phyloP scores from a whole-genome alignment of 2,113 vertebrate species.

The Solea senegalensis region DNA sequence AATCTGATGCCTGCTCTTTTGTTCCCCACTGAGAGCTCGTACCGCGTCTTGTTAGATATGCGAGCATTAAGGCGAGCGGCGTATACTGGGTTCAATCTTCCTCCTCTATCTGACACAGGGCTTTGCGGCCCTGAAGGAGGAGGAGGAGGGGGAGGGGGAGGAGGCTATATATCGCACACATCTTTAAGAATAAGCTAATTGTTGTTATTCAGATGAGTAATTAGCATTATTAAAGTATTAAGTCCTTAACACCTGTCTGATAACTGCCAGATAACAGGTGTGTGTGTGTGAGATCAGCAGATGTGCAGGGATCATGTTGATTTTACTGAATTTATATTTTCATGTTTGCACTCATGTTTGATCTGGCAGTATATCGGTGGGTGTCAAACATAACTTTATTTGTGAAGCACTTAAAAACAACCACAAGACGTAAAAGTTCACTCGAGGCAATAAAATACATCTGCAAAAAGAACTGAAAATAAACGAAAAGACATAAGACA shows the following conservation, averaged over 20 bases:
- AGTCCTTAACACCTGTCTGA: slow-evolving; percentile 70
- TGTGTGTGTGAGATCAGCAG: slow-evolving; percentile 4
- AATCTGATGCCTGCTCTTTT: slow-evolving; percentile 80
- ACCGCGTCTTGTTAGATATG: slow-evolving; percentile 55
- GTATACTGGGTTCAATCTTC: slow-evolving; percentile 41
- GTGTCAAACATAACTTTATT: no score
- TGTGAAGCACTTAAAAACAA: no score
- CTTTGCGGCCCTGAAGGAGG: slow-evolving; percentile 19
- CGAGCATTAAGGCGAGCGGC: slow-evolving; percentile 24
- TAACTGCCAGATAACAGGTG: slow-evolving; percentile 71
- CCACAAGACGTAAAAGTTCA: no score
- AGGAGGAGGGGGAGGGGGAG: slow-evolving; percentile 26
- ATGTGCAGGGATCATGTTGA: slow-evolving; percentile 7
- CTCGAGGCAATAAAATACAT: no score
- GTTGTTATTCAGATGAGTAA: slow-evolving; percentile 70
- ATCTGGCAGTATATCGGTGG: no score
- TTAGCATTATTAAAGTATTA: slow-evolving; percentile 70
- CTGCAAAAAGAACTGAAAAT: no score
- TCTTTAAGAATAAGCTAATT: slow-evolving; percentile 63
- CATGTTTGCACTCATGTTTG: not conserved
- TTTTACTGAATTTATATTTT: slow-evolving; percentile 23
- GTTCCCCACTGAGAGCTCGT: slow-evolving; percentile 77
- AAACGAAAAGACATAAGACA: no score
- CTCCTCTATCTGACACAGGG: slow-evolving; percentile 48
- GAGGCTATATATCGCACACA: slow-evolving; percentile 11